Evolutionary conservation across 2,888 invertebrate genomes (phyloP).

Genomic region (Hydropsyche betteni): DNA sequence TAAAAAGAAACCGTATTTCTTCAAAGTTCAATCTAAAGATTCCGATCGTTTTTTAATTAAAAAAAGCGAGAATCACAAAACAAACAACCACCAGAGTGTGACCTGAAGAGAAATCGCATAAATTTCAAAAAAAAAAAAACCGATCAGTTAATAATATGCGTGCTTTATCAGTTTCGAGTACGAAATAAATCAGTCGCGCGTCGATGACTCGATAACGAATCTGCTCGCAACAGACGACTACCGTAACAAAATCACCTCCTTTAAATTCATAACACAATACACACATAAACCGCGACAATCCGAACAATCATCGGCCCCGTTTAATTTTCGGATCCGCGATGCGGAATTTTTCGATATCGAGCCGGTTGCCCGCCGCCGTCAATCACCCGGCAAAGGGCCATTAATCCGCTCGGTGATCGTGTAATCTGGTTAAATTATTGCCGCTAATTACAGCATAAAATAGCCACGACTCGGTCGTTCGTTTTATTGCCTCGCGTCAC

Average conservation of each 20-base stretch:
- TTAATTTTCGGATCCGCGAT: background rate
- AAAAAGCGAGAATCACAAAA: no score
- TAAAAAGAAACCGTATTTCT: no score
- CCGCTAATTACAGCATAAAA: slow-evolving; percentile 45
- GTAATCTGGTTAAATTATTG: slow-evolving; percentile 46
- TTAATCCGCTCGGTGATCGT: slow-evolving; percentile 41
- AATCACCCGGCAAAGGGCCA: slow-evolving; percentile 40
- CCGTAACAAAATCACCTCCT: background rate
- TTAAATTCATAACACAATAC: background rate
- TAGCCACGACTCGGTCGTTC: slow-evolving; percentile 39
- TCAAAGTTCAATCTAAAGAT: no score
- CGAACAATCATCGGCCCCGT: background rate
- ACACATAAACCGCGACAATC: background rate
- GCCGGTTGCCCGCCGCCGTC: slow-evolving; percentile 28
- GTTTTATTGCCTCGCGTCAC: slow-evolving; percentile 44
- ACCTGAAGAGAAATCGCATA: no score
- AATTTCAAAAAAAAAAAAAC: no score
- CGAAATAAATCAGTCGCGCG: no score
- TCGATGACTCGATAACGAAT: no score
- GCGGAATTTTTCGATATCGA: slow-evolving; percentile 16
- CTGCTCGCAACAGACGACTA: background rate
- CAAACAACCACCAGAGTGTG: no score
- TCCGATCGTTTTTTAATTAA: no score
- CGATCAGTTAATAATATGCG: no score
- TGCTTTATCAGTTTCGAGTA: no score